A percentile compares a stretch with the other conserved stretches of the same genome.
Evolutionary conservation across 2,888 invertebrate genomes (phyloP).

Genomic region (Thecophora atra): DNA sequence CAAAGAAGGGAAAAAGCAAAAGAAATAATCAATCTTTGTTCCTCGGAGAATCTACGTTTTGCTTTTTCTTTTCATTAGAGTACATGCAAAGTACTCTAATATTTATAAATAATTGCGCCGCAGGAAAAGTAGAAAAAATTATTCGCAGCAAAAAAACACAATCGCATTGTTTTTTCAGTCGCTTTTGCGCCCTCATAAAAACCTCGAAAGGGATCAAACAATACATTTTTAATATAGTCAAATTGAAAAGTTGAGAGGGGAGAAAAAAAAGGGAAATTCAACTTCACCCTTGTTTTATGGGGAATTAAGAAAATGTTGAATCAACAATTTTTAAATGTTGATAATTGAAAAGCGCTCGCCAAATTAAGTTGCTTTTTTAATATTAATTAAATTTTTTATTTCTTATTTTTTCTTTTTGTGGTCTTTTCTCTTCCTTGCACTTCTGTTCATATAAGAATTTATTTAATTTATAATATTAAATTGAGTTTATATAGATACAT

Average conservation of each 20-base stretch:
- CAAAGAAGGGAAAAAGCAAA: neutral
- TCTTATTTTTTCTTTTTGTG: too few species aligned
- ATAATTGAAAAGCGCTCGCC: too few species aligned
- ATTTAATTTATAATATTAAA: too few species aligned
- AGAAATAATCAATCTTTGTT: constrained; percentile 15
- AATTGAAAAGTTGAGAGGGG: constrained; percentile 50
- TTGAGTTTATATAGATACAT: too few species aligned
- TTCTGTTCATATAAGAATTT: too few species aligned
- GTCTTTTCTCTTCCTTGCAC: too few species aligned
- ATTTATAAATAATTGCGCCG: constrained; percentile 22
- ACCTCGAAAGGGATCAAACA: constrained; percentile 36
- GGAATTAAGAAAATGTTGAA: too few species aligned
- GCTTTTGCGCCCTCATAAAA: neutral
- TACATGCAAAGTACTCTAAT: constrained; percentile 11
- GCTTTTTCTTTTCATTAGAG: constrained; percentile 14
- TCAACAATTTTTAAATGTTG: too few species aligned
- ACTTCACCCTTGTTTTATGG: too few species aligned
- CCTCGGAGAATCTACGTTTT: constrained; percentile 2
- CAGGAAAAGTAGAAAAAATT: constrained; percentile 1
- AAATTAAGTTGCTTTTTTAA: too few species aligned
- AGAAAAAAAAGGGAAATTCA: neutral
- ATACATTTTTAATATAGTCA: constrained; percentile 58
- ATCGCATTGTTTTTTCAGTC: constrained; percentile 12
- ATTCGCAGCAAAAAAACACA: too few species aligned
- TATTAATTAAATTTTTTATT: too few species aligned